Base-by-base conservation (phyloP, 1,140 invertebrate species). In the Heliconius congener region DNA sequence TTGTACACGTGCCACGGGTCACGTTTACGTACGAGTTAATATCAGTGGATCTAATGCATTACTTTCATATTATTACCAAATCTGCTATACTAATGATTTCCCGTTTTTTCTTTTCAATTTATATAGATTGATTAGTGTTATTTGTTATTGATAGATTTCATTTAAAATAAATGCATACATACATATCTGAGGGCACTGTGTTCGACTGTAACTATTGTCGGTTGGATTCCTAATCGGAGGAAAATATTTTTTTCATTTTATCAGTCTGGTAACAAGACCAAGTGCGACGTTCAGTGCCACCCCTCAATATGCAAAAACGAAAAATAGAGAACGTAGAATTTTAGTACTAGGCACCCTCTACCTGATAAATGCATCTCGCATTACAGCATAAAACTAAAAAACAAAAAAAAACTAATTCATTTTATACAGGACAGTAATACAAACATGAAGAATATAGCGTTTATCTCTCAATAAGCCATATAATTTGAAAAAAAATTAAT, bases 21-120 rank as follows among this genome's bases (percentile, higher is more conserved):
- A 74, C 73, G 73, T 74, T 74, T 52, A 27, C 71, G 71, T 72
- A 42, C 37, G 16, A n/a, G 60, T 66, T 66, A 66, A 66, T 66
- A 66, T 30, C 60, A 66, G 60, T 66, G 27, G 27, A 66, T 66
- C 60, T 66, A 66, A 66, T 66, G 60, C 11, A 66, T 66, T 66
- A 66, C 60, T 66, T 66, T 23, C 60, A 66, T 66, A 6, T 30
- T 66, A 66, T 66, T 66, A 66, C 60, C 23, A 66, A 66, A 66
- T 27, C 9, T 66, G 13, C 27, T 30, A 27, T 66, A 66, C 60
- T 66, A 30, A 27, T 66, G 0, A 5, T 66, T 66, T 66, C 0
- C n/a, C 60, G 2, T 30, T 27, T 66, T 13, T 30, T 66, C 27
- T 13, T 11, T 66, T 66, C 11, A 66, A 66, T 66, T 66, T 66